These are phyloP conservation scores for Theonella swinhoei DNA, from an alignment of 37 sponge, comb jelly and placozoan genomes.

Conservation along the genomic window DNA sequence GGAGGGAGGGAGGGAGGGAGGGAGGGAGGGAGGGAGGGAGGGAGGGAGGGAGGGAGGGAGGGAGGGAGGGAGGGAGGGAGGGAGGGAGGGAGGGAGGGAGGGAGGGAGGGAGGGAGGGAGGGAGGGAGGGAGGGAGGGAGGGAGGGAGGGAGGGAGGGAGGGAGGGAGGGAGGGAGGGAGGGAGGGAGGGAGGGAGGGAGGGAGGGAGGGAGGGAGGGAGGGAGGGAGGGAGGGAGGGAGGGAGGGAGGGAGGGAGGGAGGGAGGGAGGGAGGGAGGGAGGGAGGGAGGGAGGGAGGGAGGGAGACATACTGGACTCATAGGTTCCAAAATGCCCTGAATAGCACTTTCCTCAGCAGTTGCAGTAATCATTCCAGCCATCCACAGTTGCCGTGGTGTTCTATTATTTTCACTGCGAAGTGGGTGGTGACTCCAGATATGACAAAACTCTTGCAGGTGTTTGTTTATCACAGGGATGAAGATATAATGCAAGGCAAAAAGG, in stretches of 20 bases:
- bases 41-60: background rate
- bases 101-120: background rate
- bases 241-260: background rate
- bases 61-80: background rate
- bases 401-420: constrained; percentile 21
- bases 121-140: background rate
- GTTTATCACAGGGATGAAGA: constrained; percentile 28
- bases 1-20: background rate
- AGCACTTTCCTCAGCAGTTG: background rate
- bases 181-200: background rate
- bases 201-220: background rate
- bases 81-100: background rate
- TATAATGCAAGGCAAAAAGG: constrained; percentile 34
- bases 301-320: no score
- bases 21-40: background rate
- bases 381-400: constrained; percentile 47
- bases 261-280: constrained; percentile 31
- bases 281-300: constrained; percentile 46
- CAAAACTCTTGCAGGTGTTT: constrained; percentile 23
- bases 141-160: background rate
- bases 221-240: background rate
- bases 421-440: constrained; percentile 30
- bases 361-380: background rate
- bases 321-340: no score
- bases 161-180: background rate